These are phyloP conservation scores for Poecilia picta DNA, from an alignment of 2,797 vertebrate genomes.

Conservation along the genomic window DNA sequence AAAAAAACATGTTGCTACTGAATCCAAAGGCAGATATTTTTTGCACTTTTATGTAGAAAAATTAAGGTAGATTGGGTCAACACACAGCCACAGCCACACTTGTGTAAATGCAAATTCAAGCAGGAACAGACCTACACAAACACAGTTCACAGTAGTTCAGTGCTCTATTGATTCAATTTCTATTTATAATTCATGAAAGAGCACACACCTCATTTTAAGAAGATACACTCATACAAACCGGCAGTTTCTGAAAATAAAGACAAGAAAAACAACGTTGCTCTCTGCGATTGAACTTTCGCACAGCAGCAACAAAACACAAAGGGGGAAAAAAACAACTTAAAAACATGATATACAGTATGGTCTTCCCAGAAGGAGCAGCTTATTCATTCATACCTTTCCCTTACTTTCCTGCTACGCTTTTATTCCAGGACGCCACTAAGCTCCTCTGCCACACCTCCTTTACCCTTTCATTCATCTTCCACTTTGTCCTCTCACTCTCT, in stretches of 20 bases:
- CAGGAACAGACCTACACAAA: slow-evolving; percentile 19
- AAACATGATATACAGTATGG: slow-evolving; percentile 8
- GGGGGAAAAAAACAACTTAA: slow-evolving; percentile 3
- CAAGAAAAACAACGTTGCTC: slow-evolving; percentile 59
- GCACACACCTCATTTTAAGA: slow-evolving; percentile 70
- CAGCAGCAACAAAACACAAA: slow-evolving; percentile 9
- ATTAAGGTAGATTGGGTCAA: background rate
- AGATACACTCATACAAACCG: slow-evolving; percentile 46
- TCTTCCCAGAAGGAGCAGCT: slow-evolving; percentile 34
- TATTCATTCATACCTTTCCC: slow-evolving; percentile 66
- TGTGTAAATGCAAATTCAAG: slow-evolving; percentile 40
- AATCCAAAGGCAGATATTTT: background rate
- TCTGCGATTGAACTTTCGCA: slow-evolving; percentile 37
- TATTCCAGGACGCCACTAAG: slow-evolving; percentile 30
- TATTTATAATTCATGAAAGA: slow-evolving; percentile 81
- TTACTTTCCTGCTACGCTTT: slow-evolving; percentile 47
- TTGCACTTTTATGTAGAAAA: background rate
- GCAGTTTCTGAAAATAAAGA: slow-evolving; percentile 63
- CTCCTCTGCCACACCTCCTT: slow-evolving; percentile 13
- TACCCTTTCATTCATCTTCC: slow-evolving; percentile 11
- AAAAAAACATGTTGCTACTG: background rate
- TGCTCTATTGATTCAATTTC: slow-evolving; percentile 77
- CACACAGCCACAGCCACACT: slow-evolving; percentile 17
- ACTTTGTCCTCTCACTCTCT: slow-evolving; percentile 7
- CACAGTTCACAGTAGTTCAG: slow-evolving; percentile 69